Base-by-base conservation (phyloP, 2,797 vertebrate species). In the Chelidonichthys spinosus region DNA sequence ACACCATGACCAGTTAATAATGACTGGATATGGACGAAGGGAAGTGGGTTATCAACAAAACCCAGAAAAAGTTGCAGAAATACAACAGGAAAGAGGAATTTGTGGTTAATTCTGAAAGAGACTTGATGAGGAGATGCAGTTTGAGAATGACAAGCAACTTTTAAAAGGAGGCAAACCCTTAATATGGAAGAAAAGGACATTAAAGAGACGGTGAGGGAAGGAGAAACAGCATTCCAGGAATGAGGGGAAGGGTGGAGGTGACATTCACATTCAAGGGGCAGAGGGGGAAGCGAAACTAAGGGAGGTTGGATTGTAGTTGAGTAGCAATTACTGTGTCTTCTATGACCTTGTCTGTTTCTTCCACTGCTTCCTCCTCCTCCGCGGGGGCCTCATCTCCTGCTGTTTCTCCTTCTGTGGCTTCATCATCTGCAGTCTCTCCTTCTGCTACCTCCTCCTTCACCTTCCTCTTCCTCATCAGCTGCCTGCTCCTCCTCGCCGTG, bases 321-420 rank as follows among this genome's bases (percentile, higher is more conserved):
- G 62, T 49, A 68, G 72, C 49, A 87, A 85, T 93, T 94, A 94
- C 91, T 90, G 79, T 90, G 69, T 92, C 91, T 77, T 90, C 84
- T 77, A 80, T 79, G 70, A 88, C 83, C 73, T 92, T 88, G 3
- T 89, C 85, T 43, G 88, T 77, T 64, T 87, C 83, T 68, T 91
- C 89, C 13, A 36, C 72, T 33, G 69, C 68, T 40, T 78, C 87
- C 33, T 70, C 39, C 54, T 69, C 87, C 40, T 69, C 85, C 32
- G 71, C 82, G 0, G 61, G 70, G 25, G 52, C 72, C 11, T 85
- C 72, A 0, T 78, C 88, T 2, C 25, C 25, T 25, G 25, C 25
- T 25, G 25, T 25, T 25, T 25, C 25, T 70, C 49, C 79, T 35
- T 82, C 83, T 1, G 18, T 39, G 65, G 82, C 86, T 59, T 79